Evolutionary conservation across 2,113 vertebrate species (phyloP), one percentile per base, ranked within the genome.

Genomic region (Erythrocercus mccallii): DNA sequence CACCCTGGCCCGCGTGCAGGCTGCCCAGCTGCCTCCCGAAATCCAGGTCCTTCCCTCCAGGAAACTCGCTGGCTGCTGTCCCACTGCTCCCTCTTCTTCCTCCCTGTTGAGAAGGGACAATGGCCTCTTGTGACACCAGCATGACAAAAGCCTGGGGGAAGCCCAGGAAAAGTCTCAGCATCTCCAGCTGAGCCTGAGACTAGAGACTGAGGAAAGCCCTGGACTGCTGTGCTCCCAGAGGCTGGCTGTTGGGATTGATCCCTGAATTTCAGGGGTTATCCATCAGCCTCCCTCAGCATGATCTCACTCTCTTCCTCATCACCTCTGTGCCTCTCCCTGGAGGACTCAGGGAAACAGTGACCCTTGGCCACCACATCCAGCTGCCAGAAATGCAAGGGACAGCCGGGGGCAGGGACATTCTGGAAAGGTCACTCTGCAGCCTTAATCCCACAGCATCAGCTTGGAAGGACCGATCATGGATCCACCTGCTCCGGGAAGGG

Each of bases 341-440:
- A 76, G 51, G 42, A 28, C 48, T 61, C 33, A 6, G 23, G 66
- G 61, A 56, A 19, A 3, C 0, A 0, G 22, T 17, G n/a, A 30
- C 53, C 45, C 74, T 24, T 53, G 58, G 74, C 19, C 37, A 31
- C 37, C 56, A 31, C 3, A 0, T 57, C 42, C 90, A 89, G 60
- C 60, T 71, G 60, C 56, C 81, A 58, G 6, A 88, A 72, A 40
- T 1, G 9, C 51, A 44, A 35, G 48, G 33, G 60, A 80, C 40
- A 69, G 80, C 15, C 0, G 0, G 37, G 45, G n/a, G 57, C 20
- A 7, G n/a, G 81, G 54, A 28, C 1, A 0, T 13, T 33, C 12
- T 15, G 56, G 25, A 50, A 60, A 69, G 17, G 8, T 44, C 4
- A 0, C 9, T 65, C 56, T 77, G 60, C 53, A 60, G 45, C 25